Conservation (phyloP, 2,888 invertebrate genomes). For the Carcina quercana region DNA sequence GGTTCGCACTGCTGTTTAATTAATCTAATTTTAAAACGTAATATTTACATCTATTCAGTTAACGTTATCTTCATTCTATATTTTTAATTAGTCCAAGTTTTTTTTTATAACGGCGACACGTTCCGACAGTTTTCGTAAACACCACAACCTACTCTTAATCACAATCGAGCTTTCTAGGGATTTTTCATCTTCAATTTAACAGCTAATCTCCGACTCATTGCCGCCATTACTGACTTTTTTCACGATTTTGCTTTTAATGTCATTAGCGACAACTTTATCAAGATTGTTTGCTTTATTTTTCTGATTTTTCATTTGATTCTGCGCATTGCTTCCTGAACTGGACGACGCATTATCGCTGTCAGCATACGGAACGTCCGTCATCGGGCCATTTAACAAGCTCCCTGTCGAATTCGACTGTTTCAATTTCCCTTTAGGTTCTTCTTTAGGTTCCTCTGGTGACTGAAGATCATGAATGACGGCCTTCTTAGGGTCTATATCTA, state of each 20-base stretch:
- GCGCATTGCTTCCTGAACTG: slow-evolving; percentile 41
- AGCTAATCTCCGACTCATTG: slow-evolving; percentile 79
- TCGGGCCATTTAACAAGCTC: slow-evolving; percentile 62
- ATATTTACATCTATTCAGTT: slow-evolving; percentile 43
- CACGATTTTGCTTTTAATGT: slow-evolving; percentile 35
- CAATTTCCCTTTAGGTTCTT: slow-evolving; percentile 46
- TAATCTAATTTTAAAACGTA: slow-evolving; percentile 24
- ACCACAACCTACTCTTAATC: slow-evolving; percentile 16
- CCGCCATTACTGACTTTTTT: slow-evolving; percentile 64
- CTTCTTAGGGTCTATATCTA: slow-evolving; percentile 67
- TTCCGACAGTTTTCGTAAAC: slow-evolving; percentile 2
- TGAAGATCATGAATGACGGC: slow-evolving; percentile 63
- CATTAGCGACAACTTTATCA: slow-evolving; percentile 25
- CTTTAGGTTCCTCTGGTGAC: slow-evolving; percentile 40
- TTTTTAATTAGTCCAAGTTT: slow-evolving; percentile 14
- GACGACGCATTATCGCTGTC: slow-evolving; percentile 65
- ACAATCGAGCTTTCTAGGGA: slow-evolving; percentile 14
- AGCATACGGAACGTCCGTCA: slow-evolving; percentile 66
- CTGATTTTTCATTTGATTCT: slow-evolving; percentile 29
- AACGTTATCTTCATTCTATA: slow-evolving; percentile 22
- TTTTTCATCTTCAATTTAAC: slow-evolving; percentile 53
- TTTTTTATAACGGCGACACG: slow-evolving; percentile 25
- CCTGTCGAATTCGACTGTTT: slow-evolving; percentile 63
- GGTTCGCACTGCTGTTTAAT: slow-evolving; percentile 15
- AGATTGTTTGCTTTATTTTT: slow-evolving; percentile 45